Evolutionary conservation across 2,888 invertebrate species (phyloP).

Genomic region (Eutolmus rufibarbis): DNA sequence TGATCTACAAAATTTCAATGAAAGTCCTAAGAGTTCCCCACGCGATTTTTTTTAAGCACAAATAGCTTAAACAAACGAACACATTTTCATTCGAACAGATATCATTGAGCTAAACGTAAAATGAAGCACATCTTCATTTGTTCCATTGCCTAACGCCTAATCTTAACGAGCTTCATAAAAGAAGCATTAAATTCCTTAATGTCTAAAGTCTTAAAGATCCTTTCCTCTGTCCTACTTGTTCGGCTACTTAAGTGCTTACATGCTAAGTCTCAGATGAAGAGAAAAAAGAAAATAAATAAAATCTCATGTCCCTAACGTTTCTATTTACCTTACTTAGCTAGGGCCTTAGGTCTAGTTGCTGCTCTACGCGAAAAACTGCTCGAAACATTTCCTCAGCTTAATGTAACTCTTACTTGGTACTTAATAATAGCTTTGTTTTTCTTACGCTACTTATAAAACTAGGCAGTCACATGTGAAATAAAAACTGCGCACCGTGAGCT

Average conservation of each 20-base stretch:
- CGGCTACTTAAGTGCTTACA: constrained; percentile 1
- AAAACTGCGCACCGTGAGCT: constrained; percentile 42
- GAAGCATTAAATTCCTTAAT: constrained; percentile 19
- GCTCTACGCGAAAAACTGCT: constrained; percentile 20
- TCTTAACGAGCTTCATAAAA: constrained; percentile 9
- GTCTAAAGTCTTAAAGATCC: constrained; percentile 32
- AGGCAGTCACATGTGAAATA: constrained; percentile 44
- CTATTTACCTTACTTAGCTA: not conserved
- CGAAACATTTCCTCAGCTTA: not conserved
- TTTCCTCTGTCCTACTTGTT: not conserved
- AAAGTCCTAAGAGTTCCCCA: not conserved
- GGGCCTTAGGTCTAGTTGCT: not conserved
- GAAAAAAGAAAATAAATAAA: constrained; percentile 11
- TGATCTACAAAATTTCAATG: not conserved
- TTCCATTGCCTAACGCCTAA: not conserved
- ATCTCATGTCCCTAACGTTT: not conserved
- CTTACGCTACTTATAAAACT: constrained; percentile 43
- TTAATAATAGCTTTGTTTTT: constrained; percentile 9
- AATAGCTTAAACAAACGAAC: constrained; percentile 29
- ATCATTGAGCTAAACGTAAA: constrained; percentile 37
- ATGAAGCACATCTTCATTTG: constrained; percentile 20
- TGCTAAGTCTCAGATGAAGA: constrained; percentile 10
- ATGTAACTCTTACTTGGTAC: not conserved
- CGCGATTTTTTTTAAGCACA: not conserved
- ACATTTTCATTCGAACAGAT: not conserved